Evolutionary conservation across 1,140 invertebrate species (phyloP), one percentile per base, ranked within the genome.

Genomic region (Laupala kohalensis): DNA sequence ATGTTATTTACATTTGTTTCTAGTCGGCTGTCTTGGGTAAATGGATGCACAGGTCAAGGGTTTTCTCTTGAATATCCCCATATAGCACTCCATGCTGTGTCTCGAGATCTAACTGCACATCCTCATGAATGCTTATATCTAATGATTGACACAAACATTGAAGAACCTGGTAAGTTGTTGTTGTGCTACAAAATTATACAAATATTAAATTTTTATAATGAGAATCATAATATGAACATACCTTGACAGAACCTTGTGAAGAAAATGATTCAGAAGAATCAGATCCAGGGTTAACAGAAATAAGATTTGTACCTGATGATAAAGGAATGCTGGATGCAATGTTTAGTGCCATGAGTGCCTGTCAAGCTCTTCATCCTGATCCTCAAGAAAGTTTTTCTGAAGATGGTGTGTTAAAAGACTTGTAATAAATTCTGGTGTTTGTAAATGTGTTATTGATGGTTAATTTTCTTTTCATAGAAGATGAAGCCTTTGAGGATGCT

Each of bases 71-170:
- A 87, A 74, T 93, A 92, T 79, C 86, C 84, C 70, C 83, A 86
- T 75, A 90, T 93, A 76, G 83, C 86, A 65, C 78, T 92, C n/a
- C 91, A 93, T 80, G 91, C 89, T 19, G 83, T 91, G 65, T 89
- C 89, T 15, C 82, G 85, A 81, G 90, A 92, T 79, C 76, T 84
- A n/a, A 79, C 78, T 73, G 79, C 83, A 69, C 88, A 89, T 81
- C 84, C 85, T 23, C 83, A 84, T 67, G 86, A 89, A 75, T 91
- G 89, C 81, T 78, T 92, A 25, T 91, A 90, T 78, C 76, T 92
- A 53, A 87, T 91, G 83, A 79, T 90, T 30, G 88, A 91, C 79
- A 83, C 83, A 24, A 82, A 85, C 78, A 78, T 89, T 74, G 82
- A 84, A 68, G 67, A 68, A 69, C 81, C 83, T 79, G 83, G 84